phyloP scores from a whole-genome alignment of 2,888 invertebrate genomes.

The Drosophila mettleri region DNA sequence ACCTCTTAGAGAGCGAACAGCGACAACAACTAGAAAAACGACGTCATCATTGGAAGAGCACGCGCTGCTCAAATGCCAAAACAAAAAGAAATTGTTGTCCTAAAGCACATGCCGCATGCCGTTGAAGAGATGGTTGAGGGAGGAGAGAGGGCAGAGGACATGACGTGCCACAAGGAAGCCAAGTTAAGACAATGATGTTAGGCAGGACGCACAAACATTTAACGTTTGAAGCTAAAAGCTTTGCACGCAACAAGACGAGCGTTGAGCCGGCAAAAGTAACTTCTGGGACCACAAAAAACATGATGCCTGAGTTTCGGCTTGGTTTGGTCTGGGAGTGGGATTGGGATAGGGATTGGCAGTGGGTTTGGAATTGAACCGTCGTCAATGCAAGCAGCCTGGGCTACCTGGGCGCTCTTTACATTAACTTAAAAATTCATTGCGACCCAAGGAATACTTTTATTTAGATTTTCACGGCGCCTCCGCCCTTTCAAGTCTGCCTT shows the following conservation, averaged over 20 bases:
- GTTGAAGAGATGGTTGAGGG: conserved; percentile 2
- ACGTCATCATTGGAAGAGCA: conserved; percentile 58
- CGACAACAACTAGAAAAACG: conserved; percentile 29
- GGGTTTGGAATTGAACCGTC: conserved; percentile 7
- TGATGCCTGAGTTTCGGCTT: neutral
- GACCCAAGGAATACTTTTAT: conserved; percentile 71
- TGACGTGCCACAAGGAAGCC: conserved; percentile 25
- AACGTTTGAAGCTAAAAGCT: conserved; percentile 72
- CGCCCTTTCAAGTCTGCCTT: conserved; percentile 6
- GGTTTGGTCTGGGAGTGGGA: neutral
- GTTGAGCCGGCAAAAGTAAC: conserved; percentile 40
- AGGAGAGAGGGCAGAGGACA: neutral
- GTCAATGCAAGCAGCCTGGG: conserved; percentile 18
- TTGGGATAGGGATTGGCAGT: conserved; percentile 3
- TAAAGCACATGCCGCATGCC: conserved; percentile 36
- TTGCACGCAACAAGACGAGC: conserved; percentile 42
- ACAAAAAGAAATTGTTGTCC: conserved; percentile 72
- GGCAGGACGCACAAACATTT: conserved; percentile 44
- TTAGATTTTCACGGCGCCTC: conserved; percentile 42
- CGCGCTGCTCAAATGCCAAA: conserved; percentile 56
- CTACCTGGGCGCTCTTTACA: conserved; percentile 62
- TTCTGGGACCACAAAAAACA: conserved; percentile 53
- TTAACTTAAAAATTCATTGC: conserved; percentile 79
- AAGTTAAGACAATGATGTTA: conserved; percentile 64
- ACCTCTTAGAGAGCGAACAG: conserved; percentile 5